Evolutionary conservation across 1,140 invertebrate genomes (phyloP).

Genomic region (Drosophila tristis): DNA sequence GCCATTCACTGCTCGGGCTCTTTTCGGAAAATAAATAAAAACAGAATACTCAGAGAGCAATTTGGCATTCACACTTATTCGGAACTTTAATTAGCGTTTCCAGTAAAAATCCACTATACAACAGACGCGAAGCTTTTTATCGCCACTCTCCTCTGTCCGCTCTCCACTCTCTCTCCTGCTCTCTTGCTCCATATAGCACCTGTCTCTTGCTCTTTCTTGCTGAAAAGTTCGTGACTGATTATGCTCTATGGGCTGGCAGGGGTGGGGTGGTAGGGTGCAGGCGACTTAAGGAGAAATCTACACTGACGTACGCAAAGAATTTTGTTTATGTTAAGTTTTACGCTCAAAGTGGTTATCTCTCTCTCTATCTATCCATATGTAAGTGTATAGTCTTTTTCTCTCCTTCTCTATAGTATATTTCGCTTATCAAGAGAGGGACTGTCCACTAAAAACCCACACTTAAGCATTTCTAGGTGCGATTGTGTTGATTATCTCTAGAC

Average conservation of each 20-base stretch:
- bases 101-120: conserved; percentile 46
- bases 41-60: conserved; percentile 57
- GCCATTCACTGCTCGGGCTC: conserved; percentile 56
- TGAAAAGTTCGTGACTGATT: conserved; percentile 71
- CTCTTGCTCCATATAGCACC: conserved; percentile 2
- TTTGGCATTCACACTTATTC: conserved; percentile 56
- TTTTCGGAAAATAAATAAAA: conserved; percentile 51
- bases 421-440: conserved; percentile 27
- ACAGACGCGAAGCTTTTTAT: conserved; percentile 22
- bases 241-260: conserved; percentile 44
- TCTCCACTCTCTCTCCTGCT: neutral
- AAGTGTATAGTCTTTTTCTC: neutral
- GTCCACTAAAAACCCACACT: conserved; percentile 3
- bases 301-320: conserved; percentile 41
- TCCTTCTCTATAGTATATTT: neutral
- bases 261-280: conserved; percentile 31
- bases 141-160: neutral
- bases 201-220: conserved; percentile 22
- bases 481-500: conserved; percentile 49
- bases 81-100: conserved; percentile 80
- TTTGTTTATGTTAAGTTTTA: conserved; percentile 50
- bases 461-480: conserved; percentile 3
- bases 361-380: neutral
- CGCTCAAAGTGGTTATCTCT: conserved; percentile 30
- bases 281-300: conserved; percentile 16